A percentile compares a stretch with the other conserved stretches of the same genome.
Evolutionary conservation across 2,113 vertebrate genomes (phyloP).

Genomic region (Tapirus terrestris): DNA sequence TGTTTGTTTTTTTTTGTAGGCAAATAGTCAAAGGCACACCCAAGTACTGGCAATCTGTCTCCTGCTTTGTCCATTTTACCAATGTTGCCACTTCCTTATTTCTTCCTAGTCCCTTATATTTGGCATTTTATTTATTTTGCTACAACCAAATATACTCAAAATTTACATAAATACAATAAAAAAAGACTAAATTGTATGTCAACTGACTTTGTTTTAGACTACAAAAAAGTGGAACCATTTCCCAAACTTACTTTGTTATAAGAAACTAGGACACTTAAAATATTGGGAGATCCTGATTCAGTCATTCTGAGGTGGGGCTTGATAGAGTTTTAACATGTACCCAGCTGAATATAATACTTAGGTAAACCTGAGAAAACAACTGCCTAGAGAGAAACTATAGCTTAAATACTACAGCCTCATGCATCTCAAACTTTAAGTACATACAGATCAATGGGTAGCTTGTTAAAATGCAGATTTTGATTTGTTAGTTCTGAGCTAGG

Average conservation of each 20-base stretch:
- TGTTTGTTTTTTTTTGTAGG: not conserved
- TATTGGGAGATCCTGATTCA: not conserved
- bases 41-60: not conserved
- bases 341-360: not conserved
- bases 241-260: not conserved
- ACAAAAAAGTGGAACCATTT: not conserved
- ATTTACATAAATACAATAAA: not conserved
- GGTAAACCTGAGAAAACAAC: not conserved
- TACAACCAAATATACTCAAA: not conserved
- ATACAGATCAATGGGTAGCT: not conserved
- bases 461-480: not conserved
- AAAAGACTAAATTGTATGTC: not conserved
- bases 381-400: not conserved
- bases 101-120: not conserved
- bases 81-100: not conserved
- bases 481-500: not conserved
- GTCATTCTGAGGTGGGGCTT: not conserved
- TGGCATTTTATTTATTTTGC: not conserved
- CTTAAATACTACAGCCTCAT: not conserved
- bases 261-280: not conserved
- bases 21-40: not conserved
- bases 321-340: not conserved
- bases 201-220: not conserved
- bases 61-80: not conserved
- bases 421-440: not conserved